Conservation (phyloP, 2,797 vertebrate species). For the Sebastes elongatus region DNA sequence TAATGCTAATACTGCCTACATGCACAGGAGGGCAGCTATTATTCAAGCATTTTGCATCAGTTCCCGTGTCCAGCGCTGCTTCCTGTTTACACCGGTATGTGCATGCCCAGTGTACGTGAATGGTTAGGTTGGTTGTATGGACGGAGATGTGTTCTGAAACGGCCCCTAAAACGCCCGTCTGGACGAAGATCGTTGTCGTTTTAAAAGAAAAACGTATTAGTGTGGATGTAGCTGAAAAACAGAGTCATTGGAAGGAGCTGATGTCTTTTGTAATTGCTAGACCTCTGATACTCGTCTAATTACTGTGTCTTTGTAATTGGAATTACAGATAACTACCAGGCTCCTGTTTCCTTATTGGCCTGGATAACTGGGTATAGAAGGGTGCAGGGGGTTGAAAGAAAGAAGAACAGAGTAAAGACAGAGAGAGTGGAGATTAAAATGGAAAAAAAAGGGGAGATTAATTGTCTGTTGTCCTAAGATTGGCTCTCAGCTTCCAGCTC, state of each 20-base stretch:
- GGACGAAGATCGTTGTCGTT: too few relatives aligned
- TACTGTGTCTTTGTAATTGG: slow-evolving; percentile 70
- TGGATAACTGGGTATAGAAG: slow-evolving; percentile 17
- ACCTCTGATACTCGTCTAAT: slow-evolving; percentile 63
- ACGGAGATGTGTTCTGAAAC: too few relatives aligned
- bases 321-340: slow-evolving; percentile 58
- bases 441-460: slow-evolving; percentile 41
- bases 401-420: neutral
- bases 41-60: too few relatives aligned
- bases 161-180: too few relatives aligned
- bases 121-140: too few relatives aligned
- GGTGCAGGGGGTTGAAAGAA: neutral
- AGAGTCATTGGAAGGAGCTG: slow-evolving; percentile 25
- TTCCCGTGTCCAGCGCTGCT: too few relatives aligned
- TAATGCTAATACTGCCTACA: too few relatives aligned
- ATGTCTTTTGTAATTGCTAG: slow-evolving; percentile 50
- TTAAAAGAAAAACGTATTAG: too few relatives aligned
- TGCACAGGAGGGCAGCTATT: too few relatives aligned
- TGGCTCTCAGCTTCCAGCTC: slow-evolving; percentile 56
- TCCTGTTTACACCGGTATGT: too few relatives aligned
- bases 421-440: slow-evolving; percentile 31
- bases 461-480: slow-evolving; percentile 64
- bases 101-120: too few relatives aligned
- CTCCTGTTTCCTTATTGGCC: slow-evolving; percentile 38
- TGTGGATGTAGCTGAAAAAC: neutral